A percentile compares a stretch with the other conserved stretches of the same genome.
Conservation (phyloP, 2,113 vertebrate species). For the Eublepharis macularius region DNA sequence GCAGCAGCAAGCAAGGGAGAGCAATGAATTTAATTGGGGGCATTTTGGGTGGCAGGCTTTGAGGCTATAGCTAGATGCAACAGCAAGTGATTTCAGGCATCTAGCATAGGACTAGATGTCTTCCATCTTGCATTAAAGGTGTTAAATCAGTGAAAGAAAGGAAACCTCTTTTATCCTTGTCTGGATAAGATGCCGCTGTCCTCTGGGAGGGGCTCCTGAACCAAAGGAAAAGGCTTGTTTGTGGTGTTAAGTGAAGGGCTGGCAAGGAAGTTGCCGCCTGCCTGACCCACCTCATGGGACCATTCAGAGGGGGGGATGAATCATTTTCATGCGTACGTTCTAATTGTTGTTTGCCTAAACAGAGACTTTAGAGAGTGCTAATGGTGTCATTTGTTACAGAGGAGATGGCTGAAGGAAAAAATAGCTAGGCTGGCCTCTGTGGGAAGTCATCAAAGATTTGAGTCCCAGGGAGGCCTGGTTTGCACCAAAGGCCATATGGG, state of each 20-base stretch:
- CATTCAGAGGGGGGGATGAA: neutral
- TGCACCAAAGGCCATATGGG: too few relatives aligned
- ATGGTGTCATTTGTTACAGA: too few relatives aligned
- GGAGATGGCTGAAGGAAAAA: neutral
- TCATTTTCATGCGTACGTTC: neutral
- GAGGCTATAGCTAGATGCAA: neutral
- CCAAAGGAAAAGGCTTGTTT: neutral
- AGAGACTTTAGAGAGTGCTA: neutral
- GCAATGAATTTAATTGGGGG: too few relatives aligned
- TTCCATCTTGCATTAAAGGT: neutral
- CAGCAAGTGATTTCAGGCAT: neutral
- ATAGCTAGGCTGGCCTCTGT: too few relatives aligned
- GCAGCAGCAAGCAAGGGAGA: neutral
- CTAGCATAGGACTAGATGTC: neutral
- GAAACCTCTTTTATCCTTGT: neutral
- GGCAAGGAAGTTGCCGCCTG: neutral
- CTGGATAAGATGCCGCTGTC: neutral
- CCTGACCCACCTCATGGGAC: neutral
- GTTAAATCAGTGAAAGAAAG: neutral
- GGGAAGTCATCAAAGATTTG: neutral
- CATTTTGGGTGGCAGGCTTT: too few relatives aligned
- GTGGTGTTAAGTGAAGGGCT: neutral
- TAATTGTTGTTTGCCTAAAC: neutral
- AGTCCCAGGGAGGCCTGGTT: neutral
- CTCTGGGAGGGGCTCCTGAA: neutral